Conservation (phyloP, 1,140 invertebrate genomes). For the Platorchestia sp. region DNA sequence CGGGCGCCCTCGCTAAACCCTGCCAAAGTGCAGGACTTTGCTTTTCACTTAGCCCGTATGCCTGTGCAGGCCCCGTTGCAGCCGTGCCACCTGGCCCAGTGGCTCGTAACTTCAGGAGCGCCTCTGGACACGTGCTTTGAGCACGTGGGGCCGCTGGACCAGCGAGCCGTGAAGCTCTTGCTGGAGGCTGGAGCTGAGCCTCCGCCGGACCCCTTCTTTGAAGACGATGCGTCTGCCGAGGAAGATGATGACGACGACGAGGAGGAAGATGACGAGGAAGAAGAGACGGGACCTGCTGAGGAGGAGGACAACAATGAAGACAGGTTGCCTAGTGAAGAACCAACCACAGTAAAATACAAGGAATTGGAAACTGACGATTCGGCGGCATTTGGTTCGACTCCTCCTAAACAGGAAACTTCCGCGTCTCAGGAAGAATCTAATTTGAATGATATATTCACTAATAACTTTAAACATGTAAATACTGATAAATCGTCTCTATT, state of each 20-base stretch:
- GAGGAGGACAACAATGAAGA: conserved; percentile 56
- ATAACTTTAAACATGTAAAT: conserved; percentile 52
- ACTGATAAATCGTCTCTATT: conserved; percentile 36
- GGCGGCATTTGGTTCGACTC: not conserved
- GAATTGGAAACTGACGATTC: not conserved
- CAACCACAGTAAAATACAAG: not conserved
- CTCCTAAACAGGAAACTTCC: not conserved
- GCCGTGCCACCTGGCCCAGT: conserved; percentile 72
- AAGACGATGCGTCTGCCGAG: conserved; percentile 64
- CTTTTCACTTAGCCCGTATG: conserved; percentile 74
- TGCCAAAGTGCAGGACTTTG: conserved; percentile 75
- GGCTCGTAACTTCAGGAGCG: conserved; percentile 69
- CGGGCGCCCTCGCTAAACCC: conserved; percentile 74
- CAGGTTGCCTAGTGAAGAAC: conserved; percentile 56
- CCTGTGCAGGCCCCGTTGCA: conserved; percentile 71
- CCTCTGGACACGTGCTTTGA: conserved; percentile 68
- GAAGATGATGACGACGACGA: conserved; percentile 66
- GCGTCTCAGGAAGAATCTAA: conserved; percentile 18
- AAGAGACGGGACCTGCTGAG: conserved; percentile 70
- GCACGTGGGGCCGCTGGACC: conserved; percentile 74
- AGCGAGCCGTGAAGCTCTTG: conserved; percentile 77
- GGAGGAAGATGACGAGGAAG: conserved; percentile 75
- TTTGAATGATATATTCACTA: conserved; percentile 47
- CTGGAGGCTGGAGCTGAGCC: conserved; percentile 78
- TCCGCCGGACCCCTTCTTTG: conserved; percentile 68